A percentile compares a stretch with the other conserved stretches of the same genome.
Evolutionary conservation across 2,888 invertebrate species (phyloP).

Genomic region (Drosophila histrio): DNA sequence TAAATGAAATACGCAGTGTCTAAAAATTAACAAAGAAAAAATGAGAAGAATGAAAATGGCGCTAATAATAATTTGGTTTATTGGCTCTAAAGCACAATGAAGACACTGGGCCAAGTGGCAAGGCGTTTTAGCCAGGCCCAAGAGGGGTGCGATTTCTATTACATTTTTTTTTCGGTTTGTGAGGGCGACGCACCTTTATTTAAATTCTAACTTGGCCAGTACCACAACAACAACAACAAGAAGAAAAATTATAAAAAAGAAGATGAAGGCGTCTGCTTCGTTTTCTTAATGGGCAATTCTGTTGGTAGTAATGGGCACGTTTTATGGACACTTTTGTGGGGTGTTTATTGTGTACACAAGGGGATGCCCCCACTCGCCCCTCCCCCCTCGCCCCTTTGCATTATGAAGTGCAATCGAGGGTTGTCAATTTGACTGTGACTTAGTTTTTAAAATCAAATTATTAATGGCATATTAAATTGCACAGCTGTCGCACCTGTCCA

Average conservation of each 20-base stretch:
- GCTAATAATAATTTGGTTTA: slow-evolving; percentile 84
- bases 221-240: slow-evolving; percentile 9
- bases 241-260: slow-evolving; percentile 9
- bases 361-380: neutral
- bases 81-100: slow-evolving; percentile 82
- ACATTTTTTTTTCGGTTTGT: slow-evolving; percentile 13
- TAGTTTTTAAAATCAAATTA: slow-evolving; percentile 35
- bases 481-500: slow-evolving; percentile 61
- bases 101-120: slow-evolving; percentile 71
- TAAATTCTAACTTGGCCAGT: slow-evolving; percentile 71
- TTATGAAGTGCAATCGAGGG: slow-evolving; percentile 43
- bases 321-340: slow-evolving; percentile 82
- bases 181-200: slow-evolving; percentile 80
- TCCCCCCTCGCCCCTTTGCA: neutral
- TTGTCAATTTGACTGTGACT: slow-evolving; percentile 31
- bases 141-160: slow-evolving; percentile 42
- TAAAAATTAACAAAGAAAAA: slow-evolving; percentile 16
- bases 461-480: slow-evolving; percentile 70
- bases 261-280: slow-evolving; percentile 59
- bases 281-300: slow-evolving; percentile 82
- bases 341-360: slow-evolving; percentile 78
- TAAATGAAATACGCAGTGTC: slow-evolving; percentile 71
- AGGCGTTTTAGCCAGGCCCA: slow-evolving; percentile 34
- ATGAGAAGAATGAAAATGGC: slow-evolving; percentile 71
- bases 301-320: slow-evolving; percentile 81